Evolutionary conservation across 2,888 invertebrate genomes (phyloP), one percentile per base, ranked within the genome.

Genomic region (Nemurella pictetii): DNA sequence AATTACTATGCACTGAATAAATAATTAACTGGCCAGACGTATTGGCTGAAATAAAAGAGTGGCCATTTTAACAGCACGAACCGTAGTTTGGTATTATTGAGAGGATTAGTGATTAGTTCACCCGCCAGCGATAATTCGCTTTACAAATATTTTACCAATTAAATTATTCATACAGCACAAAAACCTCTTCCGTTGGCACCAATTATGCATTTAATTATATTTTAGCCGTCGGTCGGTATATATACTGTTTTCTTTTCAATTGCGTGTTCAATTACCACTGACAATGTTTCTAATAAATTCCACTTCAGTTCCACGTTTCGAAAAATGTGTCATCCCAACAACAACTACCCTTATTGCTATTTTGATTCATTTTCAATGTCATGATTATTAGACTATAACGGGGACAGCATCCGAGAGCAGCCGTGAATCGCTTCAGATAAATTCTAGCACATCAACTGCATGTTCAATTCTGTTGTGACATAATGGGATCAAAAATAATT

Each of bases 401-500:
- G 20, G 55, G 3, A 55, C 55, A 55, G 9, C 55, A 29, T 27
- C 30, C 29, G 26, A 78, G 78, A 78, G 78, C 78, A 78, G 1
- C 28, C 28, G 5, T 15, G 12, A 28, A 78, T 78, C n/a, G 26
- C n/a, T 7, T 27, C 30, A 5, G 78, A 78, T 35, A 35, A 80
- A 80, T 80, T 80, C 35, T 35, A 35, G 35, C 35, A 32, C 80
- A 80, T 80, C 80, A 80, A 32, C 80, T 80, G 80, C 35, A 72
- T 75, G 84, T 75, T 84, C 85, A 75, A 83, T 85, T 83, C 83
- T 30, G 78, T 83, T 83, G 55, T 85, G 55, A 83, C 32, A 73
- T 85, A 83, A 85, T 85, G 83, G 83, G 85, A 83, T 83, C 77
- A 83, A 85, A 83, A 78, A 83, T 85, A 83, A 85, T 85, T 85